phyloP scores from a whole-genome alignment of 2,888 invertebrate genomes.

The Mechanitis mazaeus region DNA sequence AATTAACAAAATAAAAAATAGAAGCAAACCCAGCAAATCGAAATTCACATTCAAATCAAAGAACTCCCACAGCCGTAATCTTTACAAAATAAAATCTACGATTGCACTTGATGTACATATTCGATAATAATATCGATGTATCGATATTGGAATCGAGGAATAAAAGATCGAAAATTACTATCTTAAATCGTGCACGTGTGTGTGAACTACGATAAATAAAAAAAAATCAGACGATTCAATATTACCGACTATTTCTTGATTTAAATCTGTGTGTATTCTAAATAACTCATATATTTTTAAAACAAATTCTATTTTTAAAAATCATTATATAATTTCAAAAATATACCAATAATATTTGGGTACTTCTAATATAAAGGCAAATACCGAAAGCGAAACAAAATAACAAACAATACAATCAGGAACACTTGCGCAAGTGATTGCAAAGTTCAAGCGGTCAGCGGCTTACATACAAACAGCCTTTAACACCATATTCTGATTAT shows the following conservation, averaged over 20 bases:
- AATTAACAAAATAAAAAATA: too few species aligned
- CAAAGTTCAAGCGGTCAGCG: slow-evolving; percentile 14
- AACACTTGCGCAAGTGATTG: slow-evolving; percentile 18
- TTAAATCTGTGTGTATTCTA: not conserved
- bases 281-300: not conserved
- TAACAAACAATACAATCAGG: slow-evolving; percentile 1
- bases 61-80: not conserved
- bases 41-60: not conserved
- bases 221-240: not conserved
- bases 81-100: not conserved
- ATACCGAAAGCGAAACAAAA: slow-evolving; percentile 1
- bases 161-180: not conserved
- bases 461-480: slow-evolving; percentile 19
- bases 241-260: too few species aligned
- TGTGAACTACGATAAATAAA: not conserved
- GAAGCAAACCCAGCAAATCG: too few species aligned
- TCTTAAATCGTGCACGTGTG: not conserved
- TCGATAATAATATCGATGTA: too few species aligned
- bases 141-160: not conserved
- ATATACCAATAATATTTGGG: too few species aligned
- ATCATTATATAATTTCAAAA: not conserved
- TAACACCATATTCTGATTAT: not conserved
- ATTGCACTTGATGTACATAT: not conserved
- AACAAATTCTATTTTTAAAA: not conserved
- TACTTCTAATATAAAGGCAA: not conserved